Evolutionary conservation across 23 tunicate species (phyloP).

Genomic region (Diplosoma virens): DNA sequence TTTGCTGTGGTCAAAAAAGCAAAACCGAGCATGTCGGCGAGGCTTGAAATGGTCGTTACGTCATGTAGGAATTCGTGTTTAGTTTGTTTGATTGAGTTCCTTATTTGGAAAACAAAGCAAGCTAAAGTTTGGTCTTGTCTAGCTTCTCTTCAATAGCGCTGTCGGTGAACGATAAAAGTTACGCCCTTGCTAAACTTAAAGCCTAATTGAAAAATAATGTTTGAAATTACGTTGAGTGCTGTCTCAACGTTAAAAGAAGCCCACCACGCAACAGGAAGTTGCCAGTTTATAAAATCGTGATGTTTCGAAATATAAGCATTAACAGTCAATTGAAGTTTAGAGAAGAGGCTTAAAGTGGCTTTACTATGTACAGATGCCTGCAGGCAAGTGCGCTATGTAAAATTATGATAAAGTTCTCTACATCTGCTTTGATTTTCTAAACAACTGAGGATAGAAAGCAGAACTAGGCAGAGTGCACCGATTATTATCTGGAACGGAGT

Average conservation of each 20-base stretch:
- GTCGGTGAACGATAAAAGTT: neutral
- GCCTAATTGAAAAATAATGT: neutral
- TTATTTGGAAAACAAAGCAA: neutral
- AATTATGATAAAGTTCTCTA: no score
- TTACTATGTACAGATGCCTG: no score
- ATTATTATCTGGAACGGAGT: no score
- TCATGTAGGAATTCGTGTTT: neutral
- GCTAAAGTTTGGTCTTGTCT: neutral
- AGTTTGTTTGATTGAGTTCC: neutral
- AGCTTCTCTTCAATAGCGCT: neutral
- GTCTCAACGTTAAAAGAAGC: neutral
- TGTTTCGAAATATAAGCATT: no score
- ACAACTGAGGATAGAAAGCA: no score
- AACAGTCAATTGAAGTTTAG: neutral
- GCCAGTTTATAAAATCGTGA: no score
- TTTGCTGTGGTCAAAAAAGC: no score
- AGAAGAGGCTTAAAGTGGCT: no score
- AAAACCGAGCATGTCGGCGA: no score
- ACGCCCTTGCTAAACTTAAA: neutral
- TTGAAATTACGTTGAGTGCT: neutral
- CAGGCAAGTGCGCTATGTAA: no score
- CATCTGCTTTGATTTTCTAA: no score
- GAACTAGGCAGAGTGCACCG: no score
- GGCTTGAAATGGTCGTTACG: neutral
- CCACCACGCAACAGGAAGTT: neutral